Base-by-base conservation (phyloP, 2,888 invertebrate genomes). In the Cerastis leucographa region DNA sequence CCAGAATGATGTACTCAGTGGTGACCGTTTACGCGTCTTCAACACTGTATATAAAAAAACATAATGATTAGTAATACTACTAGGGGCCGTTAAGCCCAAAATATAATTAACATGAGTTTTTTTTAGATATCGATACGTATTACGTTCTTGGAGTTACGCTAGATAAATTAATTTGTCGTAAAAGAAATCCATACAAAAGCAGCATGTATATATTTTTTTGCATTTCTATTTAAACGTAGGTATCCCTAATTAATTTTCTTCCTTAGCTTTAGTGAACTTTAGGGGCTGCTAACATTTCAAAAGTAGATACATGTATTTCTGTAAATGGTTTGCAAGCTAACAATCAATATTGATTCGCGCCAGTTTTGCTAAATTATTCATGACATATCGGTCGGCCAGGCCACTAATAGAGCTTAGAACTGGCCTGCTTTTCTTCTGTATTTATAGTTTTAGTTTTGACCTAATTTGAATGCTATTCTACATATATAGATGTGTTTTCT, bases 261-360 rank as follows among this genome's bases (percentile, higher is more conserved):
- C 68, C 42, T 11, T 22, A 81, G 59, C 76, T 81, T 75, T 59
- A 25, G 40, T 44, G 6, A 61, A 69, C 17, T 42, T 68, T n/a
- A 25, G n/a, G 22, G 4, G 3, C 40, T 49, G 42, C 79, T 84
- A 84, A 84, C 79, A 74, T 62, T 72, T 72, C n/a, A 49, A 22
- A 22, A 17, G 66, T 84, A 71, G 61, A 73, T 70, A 62, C 29
- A 44, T 22, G 59, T 65, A 76, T 65, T 71, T 54, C 49, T 74
- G 71, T 84, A 61, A 71, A 25, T 54, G 12, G 65, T 83, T 62
- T 85, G 83, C 71, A 74, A 82, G 56, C 85, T 85, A 68, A 85
- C 83, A 82, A 70, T 78, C 78, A 59, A 78, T 85, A 70, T 42
- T 65, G 73, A 17, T 61, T n/a, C 46, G n/a, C 29, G 59, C 49